Base-by-base conservation (phyloP, 2,888 invertebrate genomes). In the Sphaerophoria rueppellii region DNA sequence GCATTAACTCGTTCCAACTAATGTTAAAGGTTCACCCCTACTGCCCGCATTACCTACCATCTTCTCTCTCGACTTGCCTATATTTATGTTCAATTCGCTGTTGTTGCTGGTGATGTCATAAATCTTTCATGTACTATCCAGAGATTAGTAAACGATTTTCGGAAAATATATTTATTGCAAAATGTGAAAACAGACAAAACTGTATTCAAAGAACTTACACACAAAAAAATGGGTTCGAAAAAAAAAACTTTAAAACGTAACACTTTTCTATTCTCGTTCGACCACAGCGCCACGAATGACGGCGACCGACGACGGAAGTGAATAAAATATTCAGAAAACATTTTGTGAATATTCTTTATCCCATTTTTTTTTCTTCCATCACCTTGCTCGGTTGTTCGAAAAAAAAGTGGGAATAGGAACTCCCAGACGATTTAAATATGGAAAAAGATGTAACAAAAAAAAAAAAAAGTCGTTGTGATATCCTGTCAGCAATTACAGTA, bases 291-390 rank as follows among this genome's bases (percentile, higher is more conserved):
- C 50, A 50, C 57, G 12, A 0, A 37, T n/a, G 12, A 57, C 55
- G 6, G 11, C 11, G 12, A 46, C 35, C 73, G 46, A 35, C 55
- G 40, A 16, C 63, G 72, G 71, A 75, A 80, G 65, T 80, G 72
- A 67, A 83, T 83, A 83, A 83, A 83, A 83, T 83, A 83, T 83
- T 72, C 83, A 83, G 72, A 83, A 83, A 75, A 71, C 74, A 75
- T 83, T 79, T 79, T 61, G 43, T 46, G 16, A 74, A 65, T 83
- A 69, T 67, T 52, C 32, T 48, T 46, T 46, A 12, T 43, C 7
- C 5, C 14, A 48, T 43, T 9, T 24, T 52, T 43, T 52, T 24
- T 16, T 7, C 24, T 24, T 24, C 24, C 2, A 24, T 24, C 35
- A n/a, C 6, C 16, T 69, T n/a, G 14, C 35, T 14, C 35, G 34